Evolutionary conservation across 2,888 invertebrate species (phyloP).

Genomic region (Tetanocera ferruginea): DNA sequence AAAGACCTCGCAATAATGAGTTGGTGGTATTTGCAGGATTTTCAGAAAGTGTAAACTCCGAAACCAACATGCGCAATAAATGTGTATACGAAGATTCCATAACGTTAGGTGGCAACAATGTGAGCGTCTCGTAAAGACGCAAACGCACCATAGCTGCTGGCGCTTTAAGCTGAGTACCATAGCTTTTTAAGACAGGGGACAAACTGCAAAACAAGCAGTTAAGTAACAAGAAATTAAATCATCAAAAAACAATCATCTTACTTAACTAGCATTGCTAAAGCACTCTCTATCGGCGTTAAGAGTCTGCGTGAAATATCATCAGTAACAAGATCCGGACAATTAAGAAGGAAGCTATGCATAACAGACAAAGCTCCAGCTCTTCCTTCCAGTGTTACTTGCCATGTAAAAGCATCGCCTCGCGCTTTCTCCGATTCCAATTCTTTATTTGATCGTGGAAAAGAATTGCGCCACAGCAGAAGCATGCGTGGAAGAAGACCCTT

Average conservation of each 20-base stretch:
- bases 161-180: conserved; percentile 93
- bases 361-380: conserved; percentile 96
- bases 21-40: conserved; percentile 93
- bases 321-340: conserved; percentile 91
- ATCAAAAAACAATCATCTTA: conserved; percentile 70
- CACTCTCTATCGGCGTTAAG: conserved; percentile 93
- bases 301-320: conserved; percentile 93
- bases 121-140: conserved; percentile 90
- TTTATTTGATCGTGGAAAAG: conserved; percentile 95
- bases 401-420: conserved; percentile 97
- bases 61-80: conserved; percentile 89
- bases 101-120: conserved; percentile 82
- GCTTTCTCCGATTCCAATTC: conserved; percentile 97
- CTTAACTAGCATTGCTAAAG: conserved; percentile 95
- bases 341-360: conserved; percentile 91
- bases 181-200: conserved; percentile 85
- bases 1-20: conserved; percentile 84
- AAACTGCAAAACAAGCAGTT: conserved; percentile 73
- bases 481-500: conserved; percentile 92
- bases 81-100: conserved; percentile 90
- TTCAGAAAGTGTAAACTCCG: conserved; percentile 95
- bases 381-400: conserved; percentile 97
- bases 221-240: neutral
- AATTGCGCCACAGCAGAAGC: conserved; percentile 96
- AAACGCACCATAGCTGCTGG: conserved; percentile 94